Percentiles rank a stretch among this genome's conserved stretches.
Evolutionary conservation across 2,888 invertebrate genomes (phyloP).

Genomic region (Sphinx pinastri): DNA sequence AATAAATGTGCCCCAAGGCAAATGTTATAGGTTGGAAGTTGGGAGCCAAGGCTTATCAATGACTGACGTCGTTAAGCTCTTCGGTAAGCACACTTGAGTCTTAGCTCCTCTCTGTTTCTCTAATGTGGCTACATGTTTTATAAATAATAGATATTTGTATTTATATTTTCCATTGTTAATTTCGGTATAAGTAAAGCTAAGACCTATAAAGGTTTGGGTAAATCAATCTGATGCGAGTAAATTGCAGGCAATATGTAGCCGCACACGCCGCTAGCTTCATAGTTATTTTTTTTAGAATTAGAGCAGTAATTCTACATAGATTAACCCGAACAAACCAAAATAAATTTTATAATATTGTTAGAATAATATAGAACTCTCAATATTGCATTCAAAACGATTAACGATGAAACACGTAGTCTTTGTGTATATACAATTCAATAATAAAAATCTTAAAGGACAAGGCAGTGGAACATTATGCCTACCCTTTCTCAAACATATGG

Average conservation of each 20-base stretch:
- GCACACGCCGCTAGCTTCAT: too few species aligned
- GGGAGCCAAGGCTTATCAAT: slow-evolving; percentile 26
- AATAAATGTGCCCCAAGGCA: not conserved
- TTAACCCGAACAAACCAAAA: too few species aligned
- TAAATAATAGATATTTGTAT: not conserved
- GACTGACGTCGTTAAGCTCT: slow-evolving; percentile 60
- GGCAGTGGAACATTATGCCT: not conserved
- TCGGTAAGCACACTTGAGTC: slow-evolving; percentile 53
- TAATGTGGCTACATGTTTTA: slow-evolving; percentile 42
- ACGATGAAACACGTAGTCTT: too few species aligned
- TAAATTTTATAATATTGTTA: too few species aligned
- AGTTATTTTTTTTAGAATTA: too few species aligned
- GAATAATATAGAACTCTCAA: too few species aligned
- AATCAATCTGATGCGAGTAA: too few species aligned
- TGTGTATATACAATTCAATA: too few species aligned
- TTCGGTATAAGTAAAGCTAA: not conserved
- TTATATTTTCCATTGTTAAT: not conserved
- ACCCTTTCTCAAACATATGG: slow-evolving; percentile 20
- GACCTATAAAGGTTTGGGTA: too few species aligned
- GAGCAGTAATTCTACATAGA: too few species aligned
- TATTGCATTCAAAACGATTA: too few species aligned
- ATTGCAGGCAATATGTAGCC: too few species aligned
- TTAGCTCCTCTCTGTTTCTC: slow-evolving; percentile 47
- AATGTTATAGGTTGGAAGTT: slow-evolving; percentile 11
- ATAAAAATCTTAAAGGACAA: not conserved